Conservation (phyloP, 2,888 invertebrate species). For the Agriopis aurantiaria region DNA sequence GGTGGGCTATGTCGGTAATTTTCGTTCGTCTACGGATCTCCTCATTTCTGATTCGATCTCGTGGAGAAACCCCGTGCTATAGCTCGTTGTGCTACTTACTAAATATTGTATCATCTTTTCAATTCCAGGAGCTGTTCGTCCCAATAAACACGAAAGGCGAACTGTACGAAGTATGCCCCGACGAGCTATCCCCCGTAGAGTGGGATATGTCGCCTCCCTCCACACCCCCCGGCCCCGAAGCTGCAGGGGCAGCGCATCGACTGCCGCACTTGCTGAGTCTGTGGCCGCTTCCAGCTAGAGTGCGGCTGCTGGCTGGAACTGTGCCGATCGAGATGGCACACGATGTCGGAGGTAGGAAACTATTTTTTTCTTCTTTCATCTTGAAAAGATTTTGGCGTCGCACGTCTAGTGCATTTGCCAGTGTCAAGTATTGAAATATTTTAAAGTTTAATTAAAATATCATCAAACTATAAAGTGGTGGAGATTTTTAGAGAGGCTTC, state of each 20-base stretch:
- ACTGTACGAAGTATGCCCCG: constrained; percentile 88
- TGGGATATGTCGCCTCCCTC: constrained; percentile 82
- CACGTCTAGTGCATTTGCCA: no score
- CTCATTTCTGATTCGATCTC: no score
- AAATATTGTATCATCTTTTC: constrained; percentile 8
- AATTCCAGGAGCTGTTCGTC: constrained; percentile 89
- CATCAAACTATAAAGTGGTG: no score
- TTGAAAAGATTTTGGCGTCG: no score
- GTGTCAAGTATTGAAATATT: no score
- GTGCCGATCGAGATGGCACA: constrained; percentile 87
- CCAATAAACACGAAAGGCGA: constrained; percentile 92
- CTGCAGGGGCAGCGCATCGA: constrained; percentile 85
- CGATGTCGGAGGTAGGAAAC: constrained; percentile 86
- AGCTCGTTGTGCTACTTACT: no score
- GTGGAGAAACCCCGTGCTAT: no score
- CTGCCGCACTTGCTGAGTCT: constrained; percentile 86
- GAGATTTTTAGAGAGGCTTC: no score
- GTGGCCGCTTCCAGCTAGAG: constrained; percentile 86
- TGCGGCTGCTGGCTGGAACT: constrained; percentile 87
- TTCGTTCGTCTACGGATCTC: no score
- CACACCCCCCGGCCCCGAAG: constrained; percentile 73
- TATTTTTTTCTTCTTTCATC: neutral
- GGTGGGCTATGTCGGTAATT: no score
- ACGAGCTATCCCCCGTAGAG: constrained; percentile 83
- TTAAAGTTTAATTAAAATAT: no score